A percentile compares a stretch with the other conserved stretches of the same genome.
Evolutionary conservation across 2,888 invertebrate genomes (phyloP).

Genomic region (Brassicogethes aeneus): DNA sequence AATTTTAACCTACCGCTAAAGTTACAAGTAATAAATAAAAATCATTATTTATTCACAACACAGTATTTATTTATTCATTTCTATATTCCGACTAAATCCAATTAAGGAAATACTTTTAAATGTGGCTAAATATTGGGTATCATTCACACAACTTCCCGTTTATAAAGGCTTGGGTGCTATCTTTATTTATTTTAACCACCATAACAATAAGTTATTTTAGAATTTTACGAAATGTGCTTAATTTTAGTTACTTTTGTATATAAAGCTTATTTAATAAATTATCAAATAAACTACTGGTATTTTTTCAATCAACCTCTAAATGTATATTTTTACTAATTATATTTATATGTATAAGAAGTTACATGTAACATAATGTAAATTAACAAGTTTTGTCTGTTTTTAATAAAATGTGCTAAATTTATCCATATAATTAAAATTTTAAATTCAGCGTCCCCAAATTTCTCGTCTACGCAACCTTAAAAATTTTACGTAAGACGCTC

Average conservation of each 20-base stretch:
- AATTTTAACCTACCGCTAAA: constrained; percentile 3
- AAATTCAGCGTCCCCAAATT: too few species aligned
- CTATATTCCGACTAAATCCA: too few species aligned
- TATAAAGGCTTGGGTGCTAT: not conserved
- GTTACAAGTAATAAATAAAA: constrained; percentile 1
- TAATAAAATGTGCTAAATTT: too few species aligned
- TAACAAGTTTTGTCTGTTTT: too few species aligned
- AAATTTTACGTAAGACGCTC: too few species aligned
- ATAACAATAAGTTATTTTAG: too few species aligned
- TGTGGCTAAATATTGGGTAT: constrained; percentile 8
- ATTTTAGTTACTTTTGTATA: not conserved
- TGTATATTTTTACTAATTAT: too few species aligned
- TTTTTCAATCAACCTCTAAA: too few species aligned
- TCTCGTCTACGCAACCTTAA: too few species aligned
- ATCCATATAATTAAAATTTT: too few species aligned
- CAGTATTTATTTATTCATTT: not conserved
- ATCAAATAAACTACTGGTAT: not conserved
- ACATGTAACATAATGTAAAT: too few species aligned
- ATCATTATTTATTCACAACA: not conserved
- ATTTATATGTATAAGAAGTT: too few species aligned
- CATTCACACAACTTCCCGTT: not conserved
- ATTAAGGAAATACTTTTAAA: constrained; percentile 7
- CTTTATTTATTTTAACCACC: not conserved
- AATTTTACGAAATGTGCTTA: not conserved
- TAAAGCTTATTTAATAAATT: not conserved